phyloP scores from a whole-genome alignment of 1,140 invertebrate species.

The Pollicipes pollicipes region DNA sequence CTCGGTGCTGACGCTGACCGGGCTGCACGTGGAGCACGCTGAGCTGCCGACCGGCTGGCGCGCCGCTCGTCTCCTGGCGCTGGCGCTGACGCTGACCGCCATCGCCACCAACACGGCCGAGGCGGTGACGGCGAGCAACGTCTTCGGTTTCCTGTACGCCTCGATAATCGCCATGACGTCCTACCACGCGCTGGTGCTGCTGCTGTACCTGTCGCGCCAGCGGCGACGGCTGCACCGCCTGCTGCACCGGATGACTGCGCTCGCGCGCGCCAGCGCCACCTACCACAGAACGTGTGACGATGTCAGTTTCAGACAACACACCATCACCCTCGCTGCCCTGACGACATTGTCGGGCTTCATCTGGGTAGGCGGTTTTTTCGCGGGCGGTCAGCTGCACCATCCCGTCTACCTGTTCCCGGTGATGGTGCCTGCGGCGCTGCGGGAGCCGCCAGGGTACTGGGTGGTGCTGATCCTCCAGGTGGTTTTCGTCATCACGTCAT shows the following conservation, averaged over 20 bases:
- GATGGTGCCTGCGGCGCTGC: background rate
- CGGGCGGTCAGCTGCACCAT: background rate
- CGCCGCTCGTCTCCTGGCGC: background rate
- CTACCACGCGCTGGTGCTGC: background rate
- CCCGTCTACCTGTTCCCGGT: background rate
- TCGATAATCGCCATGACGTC: background rate
- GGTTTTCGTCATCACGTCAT: background rate
- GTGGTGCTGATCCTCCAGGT: background rate
- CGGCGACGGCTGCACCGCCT: background rate
- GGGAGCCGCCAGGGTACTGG: background rate
- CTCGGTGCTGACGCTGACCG: background rate
- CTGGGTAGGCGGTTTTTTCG: background rate
- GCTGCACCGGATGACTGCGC: background rate
- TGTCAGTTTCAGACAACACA: background rate
- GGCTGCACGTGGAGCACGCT: background rate
- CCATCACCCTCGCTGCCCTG: background rate
- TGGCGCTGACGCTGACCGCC: background rate
- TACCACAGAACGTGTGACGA: background rate
- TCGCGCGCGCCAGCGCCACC: background rate
- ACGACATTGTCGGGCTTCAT: background rate
- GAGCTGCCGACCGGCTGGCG: background rate
- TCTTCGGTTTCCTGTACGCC: background rate
- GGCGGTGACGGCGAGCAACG: background rate
- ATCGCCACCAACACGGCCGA: background rate
- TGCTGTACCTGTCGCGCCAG: background rate